A percentile compares a stretch with the other conserved stretches of the same genome.
Conservation (phyloP, 2,113 vertebrate genomes). For the Hippocampus abdominalis region DNA sequence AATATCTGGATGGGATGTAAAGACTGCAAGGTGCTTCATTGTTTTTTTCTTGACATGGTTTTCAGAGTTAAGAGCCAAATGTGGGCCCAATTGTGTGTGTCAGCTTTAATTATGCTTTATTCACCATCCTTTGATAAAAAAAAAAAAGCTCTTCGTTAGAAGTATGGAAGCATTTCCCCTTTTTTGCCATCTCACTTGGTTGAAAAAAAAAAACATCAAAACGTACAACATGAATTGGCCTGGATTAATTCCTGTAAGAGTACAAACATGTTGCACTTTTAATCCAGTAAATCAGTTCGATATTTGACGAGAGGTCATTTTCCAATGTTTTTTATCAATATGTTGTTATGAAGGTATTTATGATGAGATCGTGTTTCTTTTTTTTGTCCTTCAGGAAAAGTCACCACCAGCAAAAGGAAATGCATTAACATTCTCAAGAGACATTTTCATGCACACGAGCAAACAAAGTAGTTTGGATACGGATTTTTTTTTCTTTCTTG, state of each 20-base stretch:
- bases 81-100: background rate
- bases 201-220: background rate
- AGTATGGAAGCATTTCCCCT: background rate
- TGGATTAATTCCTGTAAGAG: background rate
- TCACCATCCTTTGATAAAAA: slow-evolving; percentile 2
- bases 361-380: background rate
- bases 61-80: background rate
- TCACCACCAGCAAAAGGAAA: background rate
- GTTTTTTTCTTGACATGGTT: background rate
- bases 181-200: background rate
- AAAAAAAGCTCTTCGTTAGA: background rate
- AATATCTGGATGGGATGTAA: background rate
- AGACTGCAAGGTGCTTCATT: background rate
- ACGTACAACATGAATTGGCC: background rate
- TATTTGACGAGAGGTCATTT: background rate
- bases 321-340: background rate
- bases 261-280: background rate
- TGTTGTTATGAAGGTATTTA: background rate
- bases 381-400: background rate
- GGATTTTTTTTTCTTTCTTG: too few species aligned
- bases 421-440: background rate
- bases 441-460: background rate
- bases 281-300: background rate
- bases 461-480: background rate
- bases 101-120: slow-evolving; percentile 4